Percentiles rank a stretch among this genome's conserved stretches.
These are phyloP conservation scores for Bergia puertoricense DNA, from an alignment of 92 coral and sea anemone genomes.

Conservation along the genomic window DNA sequence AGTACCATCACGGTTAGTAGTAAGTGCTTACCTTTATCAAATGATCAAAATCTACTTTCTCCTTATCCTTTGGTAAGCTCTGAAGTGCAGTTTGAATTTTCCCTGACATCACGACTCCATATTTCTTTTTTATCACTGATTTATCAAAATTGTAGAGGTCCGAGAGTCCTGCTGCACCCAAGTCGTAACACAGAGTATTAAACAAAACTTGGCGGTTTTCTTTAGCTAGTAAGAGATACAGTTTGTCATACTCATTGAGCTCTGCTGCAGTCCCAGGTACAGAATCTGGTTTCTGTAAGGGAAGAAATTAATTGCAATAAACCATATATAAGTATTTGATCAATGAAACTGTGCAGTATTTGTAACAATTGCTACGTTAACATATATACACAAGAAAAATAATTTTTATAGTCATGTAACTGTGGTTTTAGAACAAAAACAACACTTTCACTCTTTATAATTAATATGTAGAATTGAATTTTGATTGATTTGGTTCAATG, in stretches of 20 bases:
- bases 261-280: not conserved
- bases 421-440: no score
- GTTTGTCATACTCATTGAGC: slow-evolving; percentile 66
- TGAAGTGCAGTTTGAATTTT: not conserved
- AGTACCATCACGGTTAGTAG: no score
- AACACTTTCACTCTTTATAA: no score
- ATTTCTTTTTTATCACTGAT: slow-evolving; percentile 29
- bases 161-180: slow-evolving; percentile 40
- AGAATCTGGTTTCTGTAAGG: not conserved
- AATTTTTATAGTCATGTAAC: no score
- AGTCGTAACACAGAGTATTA: slow-evolving; percentile 62
- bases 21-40: slow-evolving; percentile 9
- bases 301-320: not conserved
- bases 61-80: not conserved
- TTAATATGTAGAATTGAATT: no score
- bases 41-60: slow-evolving; percentile 6
- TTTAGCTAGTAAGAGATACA: slow-evolving; percentile 65
- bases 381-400: no score
- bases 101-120: not conserved
- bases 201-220: slow-evolving; percentile 48
- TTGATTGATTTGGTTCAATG: no score
- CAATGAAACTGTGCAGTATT: no score
- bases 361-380: no score
- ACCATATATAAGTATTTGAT: not conserved
- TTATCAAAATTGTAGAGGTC: slow-evolving; percentile 47